Evolutionary conservation across 1,140 invertebrate genomes (phyloP).

Genomic region (Meloidogyne floridensis): DNA sequence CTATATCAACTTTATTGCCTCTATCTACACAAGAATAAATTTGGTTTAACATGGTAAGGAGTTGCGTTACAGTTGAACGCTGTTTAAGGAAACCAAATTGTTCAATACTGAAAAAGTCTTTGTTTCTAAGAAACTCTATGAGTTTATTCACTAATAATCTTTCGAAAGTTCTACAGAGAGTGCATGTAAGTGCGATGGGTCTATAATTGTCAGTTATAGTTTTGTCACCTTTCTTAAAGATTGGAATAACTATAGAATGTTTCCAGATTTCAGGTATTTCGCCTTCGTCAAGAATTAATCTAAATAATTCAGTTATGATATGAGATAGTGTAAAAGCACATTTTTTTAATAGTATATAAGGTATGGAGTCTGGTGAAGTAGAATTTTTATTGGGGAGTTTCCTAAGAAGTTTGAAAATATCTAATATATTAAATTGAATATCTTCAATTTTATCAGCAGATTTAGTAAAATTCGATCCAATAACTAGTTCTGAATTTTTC

Average conservation of each 20-base stretch:
- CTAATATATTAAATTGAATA: too few relatives aligned
- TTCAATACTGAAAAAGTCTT: neutral
- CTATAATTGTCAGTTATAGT: neutral
- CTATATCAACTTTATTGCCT: neutral
- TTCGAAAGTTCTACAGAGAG: constrained; percentile 5
- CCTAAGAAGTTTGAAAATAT: too few relatives aligned
- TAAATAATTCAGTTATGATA: too few relatives aligned
- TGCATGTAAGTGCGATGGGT: constrained; percentile 15
- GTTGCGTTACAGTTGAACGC: neutral
- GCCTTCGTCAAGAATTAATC: too few relatives aligned
- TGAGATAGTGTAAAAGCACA: too few relatives aligned
- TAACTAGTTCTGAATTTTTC: too few relatives aligned
- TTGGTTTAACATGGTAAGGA: neutral
- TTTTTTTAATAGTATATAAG: too few relatives aligned
- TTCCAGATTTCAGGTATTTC: too few relatives aligned
- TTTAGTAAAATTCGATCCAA: too few relatives aligned
- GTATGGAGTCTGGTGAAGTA: too few relatives aligned
- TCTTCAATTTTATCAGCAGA: too few relatives aligned
- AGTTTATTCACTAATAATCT: constrained; percentile 6
- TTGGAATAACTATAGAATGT: constrained; percentile 4
- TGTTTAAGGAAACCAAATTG: constrained; percentile 32
- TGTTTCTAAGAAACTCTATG: neutral
- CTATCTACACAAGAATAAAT: neutral
- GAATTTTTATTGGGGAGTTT: too few relatives aligned
- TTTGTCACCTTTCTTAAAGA: constrained; percentile 1